These are phyloP conservation scores for Brenthis ino DNA, from an alignment of 2,888 invertebrate genomes.

Conservation along the genomic window DNA sequence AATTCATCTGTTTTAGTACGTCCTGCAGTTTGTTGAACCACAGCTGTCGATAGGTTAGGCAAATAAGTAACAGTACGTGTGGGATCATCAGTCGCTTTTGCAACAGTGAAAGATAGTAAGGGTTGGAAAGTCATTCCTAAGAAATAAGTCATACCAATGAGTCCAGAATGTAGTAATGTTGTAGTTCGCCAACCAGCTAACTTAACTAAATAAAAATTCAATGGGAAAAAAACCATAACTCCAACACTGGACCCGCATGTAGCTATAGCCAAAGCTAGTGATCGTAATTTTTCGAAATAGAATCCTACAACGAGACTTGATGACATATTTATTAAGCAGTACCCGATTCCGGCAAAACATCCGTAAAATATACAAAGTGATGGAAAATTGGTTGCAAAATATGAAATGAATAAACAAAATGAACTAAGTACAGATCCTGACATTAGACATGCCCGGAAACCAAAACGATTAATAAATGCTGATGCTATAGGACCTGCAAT, in stretches of 20 bases:
- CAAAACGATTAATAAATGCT: slow-evolving; percentile 72
- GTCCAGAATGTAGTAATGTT: slow-evolving; percentile 64
- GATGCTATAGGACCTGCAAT: slow-evolving; percentile 64
- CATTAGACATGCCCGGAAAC: slow-evolving; percentile 70
- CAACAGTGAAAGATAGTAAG: slow-evolving; percentile 62
- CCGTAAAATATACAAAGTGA: slow-evolving; percentile 65
- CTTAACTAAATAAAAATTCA: slow-evolving; percentile 59
- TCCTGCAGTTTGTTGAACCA: slow-evolving; percentile 46
- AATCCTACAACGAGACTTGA: slow-evolving; percentile 68
- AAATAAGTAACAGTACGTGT: slow-evolving; percentile 70
- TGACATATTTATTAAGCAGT: slow-evolving; percentile 64
- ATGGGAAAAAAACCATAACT: slow-evolving; percentile 62
- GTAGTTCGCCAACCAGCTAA: slow-evolving; percentile 66
- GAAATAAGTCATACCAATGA: slow-evolving; percentile 63
- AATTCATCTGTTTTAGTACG: slow-evolving; percentile 44
- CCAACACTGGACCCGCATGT: slow-evolving; percentile 67
- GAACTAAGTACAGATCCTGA: slow-evolving; percentile 62
- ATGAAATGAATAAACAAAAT: slow-evolving; percentile 57
- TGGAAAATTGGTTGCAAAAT: slow-evolving; percentile 56
- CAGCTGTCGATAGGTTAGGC: slow-evolving; percentile 59
- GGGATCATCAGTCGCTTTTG: slow-evolving; percentile 57
- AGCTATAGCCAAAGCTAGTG: slow-evolving; percentile 63
- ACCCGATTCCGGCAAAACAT: slow-evolving; percentile 62
- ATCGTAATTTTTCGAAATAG: slow-evolving; percentile 70
- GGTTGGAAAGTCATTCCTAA: slow-evolving; percentile 67